Base-by-base conservation (phyloP, 1,140 invertebrate genomes). In the Episyrphus balteatus region DNA sequence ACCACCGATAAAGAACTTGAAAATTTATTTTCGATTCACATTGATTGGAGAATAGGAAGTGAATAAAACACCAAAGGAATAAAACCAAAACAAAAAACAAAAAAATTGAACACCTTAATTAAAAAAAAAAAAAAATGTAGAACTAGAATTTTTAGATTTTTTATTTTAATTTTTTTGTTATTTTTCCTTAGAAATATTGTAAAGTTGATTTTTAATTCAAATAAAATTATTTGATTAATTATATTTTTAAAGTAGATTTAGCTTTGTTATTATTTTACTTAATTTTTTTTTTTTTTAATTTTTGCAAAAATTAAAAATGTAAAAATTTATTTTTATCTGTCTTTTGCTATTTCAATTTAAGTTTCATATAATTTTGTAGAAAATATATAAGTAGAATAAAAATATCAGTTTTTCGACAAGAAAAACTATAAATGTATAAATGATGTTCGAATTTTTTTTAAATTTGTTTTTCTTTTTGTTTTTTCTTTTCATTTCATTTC, bases 401-500 rank as follows among this genome's bases (percentile, higher is more conserved):
- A 37, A 37, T 5, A 37, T 37, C 15, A 14, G 36, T 17, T 42
- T 42, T 18, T 26, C 3, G 21, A 26, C 21, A 26, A 26, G n/a
- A 26, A 26, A 26, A 5, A 26, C 38, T 17, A 40, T 41, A 32
- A 41, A 19, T 41, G 17, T 37, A n/a, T n/a, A 45, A 45, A 18
- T 18, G 38, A 14, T 42, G 34, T 15, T 13, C 34, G 36, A 44
- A 51, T 57, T 49, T 44, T 49, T 48, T 55, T 64, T 56, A 56
- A 59, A 48, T 61, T 59, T 38, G 31, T 43, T 32, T 44, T 55
- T 51, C 57, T 48, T 60, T 59, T 44, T 59, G 57, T 54, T 51
- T 61, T 65, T 66, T 66, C 53, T 62, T 62, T 66, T 66, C 59
- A 57, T 65, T 65, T 66, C 58, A 58, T 61, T 65, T 65, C 47